A percentile compares a stretch with the other conserved stretches of the same genome.
Conservation (phyloP, 2,113 vertebrate species). For the Laticauda laticaudata region DNA sequence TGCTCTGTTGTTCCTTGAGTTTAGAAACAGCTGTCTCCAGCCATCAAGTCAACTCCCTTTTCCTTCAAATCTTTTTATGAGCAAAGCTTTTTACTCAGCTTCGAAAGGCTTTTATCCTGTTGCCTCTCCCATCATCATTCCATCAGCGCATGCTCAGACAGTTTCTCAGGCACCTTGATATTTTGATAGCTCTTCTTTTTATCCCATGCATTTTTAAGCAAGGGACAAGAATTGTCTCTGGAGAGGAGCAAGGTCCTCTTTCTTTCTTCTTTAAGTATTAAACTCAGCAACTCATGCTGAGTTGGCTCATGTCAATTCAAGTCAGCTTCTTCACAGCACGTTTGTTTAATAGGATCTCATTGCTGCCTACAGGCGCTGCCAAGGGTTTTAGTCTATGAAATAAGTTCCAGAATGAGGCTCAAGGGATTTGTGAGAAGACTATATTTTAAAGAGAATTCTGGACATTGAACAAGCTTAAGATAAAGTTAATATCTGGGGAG, state of each 20-base stretch:
- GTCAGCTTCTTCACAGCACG: slow-evolving; percentile 47
- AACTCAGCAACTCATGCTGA: slow-evolving; percentile 17
- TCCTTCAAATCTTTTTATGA: neutral
- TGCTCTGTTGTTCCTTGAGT: neutral
- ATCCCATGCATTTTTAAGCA: slow-evolving; percentile 7
- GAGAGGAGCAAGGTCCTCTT: slow-evolving; percentile 39
- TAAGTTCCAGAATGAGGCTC: slow-evolving; percentile 54
- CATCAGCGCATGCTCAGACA: neutral
- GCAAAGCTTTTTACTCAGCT: neutral
- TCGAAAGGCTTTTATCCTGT: neutral
- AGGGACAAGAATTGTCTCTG: slow-evolving; percentile 18
- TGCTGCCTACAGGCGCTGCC: slow-evolving; percentile 60
- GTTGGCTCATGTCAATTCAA: slow-evolving; percentile 61
- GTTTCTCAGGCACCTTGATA: neutral
- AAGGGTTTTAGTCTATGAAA: slow-evolving; percentile 58
- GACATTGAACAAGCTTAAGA: slow-evolving; percentile 60
- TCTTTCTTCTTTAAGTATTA: slow-evolving; percentile 44
- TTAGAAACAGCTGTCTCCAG: slow-evolving; percentile 6
- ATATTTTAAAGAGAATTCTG: slow-evolving; percentile 58
- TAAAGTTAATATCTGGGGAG: slow-evolving; percentile 43
- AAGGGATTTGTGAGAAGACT: slow-evolving; percentile 50
- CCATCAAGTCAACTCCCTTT: neutral
- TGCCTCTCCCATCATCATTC: neutral
- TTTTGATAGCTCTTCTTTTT: slow-evolving; percentile 20
- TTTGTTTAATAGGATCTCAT: slow-evolving; percentile 61